Percentiles rank a stretch among this genome's conserved stretches.
Conservation (phyloP, 2,797 vertebrate species). For the Tragopan temminckii region DNA sequence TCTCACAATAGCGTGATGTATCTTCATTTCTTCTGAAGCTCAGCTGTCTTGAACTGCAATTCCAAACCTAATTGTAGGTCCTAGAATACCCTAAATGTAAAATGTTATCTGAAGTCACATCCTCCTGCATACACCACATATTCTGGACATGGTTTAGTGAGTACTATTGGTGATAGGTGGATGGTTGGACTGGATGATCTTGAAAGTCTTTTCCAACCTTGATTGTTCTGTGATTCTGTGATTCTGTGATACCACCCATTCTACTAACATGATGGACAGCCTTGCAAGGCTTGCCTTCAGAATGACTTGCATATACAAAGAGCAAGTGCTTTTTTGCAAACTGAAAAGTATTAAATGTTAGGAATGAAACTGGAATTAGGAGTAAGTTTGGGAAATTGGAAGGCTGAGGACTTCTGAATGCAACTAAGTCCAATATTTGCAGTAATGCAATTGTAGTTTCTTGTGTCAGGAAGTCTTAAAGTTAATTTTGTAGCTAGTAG, state of each 20-base stretch:
- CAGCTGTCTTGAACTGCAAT: neutral
- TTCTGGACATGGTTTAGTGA: too few relatives aligned
- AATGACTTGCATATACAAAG: neutral
- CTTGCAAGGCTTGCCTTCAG: neutral
- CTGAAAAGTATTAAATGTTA: neutral
- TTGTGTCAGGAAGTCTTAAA: neutral
- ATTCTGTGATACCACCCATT: neutral
- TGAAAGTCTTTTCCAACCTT: too few relatives aligned
- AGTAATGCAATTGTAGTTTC: neutral
- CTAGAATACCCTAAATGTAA: neutral
- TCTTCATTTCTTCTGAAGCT: neutral
- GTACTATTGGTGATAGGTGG: too few relatives aligned
- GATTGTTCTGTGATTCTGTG: too few relatives aligned
- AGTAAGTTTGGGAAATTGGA: neutral
- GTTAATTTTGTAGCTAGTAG: neutral
- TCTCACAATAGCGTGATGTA: neutral
- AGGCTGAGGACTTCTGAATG: neutral
- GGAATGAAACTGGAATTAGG: neutral
- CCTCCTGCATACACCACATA: neutral
- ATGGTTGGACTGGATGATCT: too few relatives aligned
- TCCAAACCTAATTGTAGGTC: neutral
- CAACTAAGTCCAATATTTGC: neutral
- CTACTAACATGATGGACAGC: neutral
- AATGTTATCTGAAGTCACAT: neutral
- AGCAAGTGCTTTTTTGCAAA: neutral